Base-by-base conservation (phyloP, 2,888 invertebrate genomes). In the Troilus luridus region DNA sequence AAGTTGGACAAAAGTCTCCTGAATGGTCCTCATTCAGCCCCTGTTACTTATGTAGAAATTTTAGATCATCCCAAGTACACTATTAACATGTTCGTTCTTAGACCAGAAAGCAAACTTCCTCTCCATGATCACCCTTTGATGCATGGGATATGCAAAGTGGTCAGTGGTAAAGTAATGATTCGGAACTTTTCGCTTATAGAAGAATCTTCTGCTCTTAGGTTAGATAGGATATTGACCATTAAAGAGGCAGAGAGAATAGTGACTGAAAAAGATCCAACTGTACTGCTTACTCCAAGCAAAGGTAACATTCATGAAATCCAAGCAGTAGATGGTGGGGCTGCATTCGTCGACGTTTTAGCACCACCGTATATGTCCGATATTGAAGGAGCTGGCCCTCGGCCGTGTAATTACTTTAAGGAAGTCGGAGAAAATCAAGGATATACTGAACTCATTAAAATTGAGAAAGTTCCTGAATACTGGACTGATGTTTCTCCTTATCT, bases 91-190 rank as follows among this genome's bases (percentile, higher is more conserved):
- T 94, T 94, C 92, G 92, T 94, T 14, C 92, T 95, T 58, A 94
- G 94, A 92, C 96, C 96, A 41, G 97, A 97, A 56, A 97, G 97
- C 92, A 96, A 96, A 92, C 96, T 99, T 95, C 98, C 98, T 0
- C 94, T 98, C 90, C 99, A 99, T 93, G 98, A 99, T 94, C 99
- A 99, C 94, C 98, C 98, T 0, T 96, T 96, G 92, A 98, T 98
- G 98, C 96, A 97, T 94, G 98, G 98, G 0, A 94, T 98, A 14
- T 94, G 98, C 19, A 98, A 98, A 95, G 97, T 98, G 89, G 95
- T 97, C 92, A 94, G 95, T 92, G 97, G 97, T 0, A 95, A 95
- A 77, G 95, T 97, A 11, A 95, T 95, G 93, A 95, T 97, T 89
- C 95, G 95, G 92, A 96, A 96, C 93, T 96, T 95, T 93, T 94